These are phyloP conservation scores for Sciurus carolinensis DNA, from an alignment of 2,797 vertebrate species.

Conservation along the genomic window DNA sequence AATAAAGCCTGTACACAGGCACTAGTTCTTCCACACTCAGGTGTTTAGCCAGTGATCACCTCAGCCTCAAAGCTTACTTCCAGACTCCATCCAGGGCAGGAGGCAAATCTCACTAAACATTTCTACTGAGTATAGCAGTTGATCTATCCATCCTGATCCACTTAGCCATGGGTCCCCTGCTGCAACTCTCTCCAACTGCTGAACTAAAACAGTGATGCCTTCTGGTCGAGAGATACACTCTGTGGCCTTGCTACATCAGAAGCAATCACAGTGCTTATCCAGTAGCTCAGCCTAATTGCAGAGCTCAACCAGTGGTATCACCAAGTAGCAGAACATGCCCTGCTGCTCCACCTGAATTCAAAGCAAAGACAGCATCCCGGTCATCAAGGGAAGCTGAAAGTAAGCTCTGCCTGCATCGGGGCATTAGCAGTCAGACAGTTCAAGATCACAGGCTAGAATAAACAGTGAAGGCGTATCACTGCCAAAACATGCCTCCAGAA, in stretches of 20 bases:
- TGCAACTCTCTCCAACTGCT: not conserved
- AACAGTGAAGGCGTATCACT: not conserved
- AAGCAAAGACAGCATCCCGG: not conserved
- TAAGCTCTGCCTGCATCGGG: not conserved
- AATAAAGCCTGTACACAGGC: not conserved
- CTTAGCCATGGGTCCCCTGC: not conserved
- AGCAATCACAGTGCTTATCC: no score
- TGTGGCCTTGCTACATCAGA: not conserved
- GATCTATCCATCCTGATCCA: not conserved
- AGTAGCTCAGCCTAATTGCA: not conserved
- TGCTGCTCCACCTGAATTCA: not conserved
- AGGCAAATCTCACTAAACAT: not conserved
- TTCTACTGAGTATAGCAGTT: not conserved
- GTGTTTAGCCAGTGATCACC: no score
- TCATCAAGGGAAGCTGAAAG: no score
- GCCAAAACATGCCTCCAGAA: no score
- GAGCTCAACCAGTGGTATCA: not conserved
- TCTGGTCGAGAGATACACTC: not conserved
- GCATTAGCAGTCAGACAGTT: not conserved
- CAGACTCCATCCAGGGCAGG: no score
- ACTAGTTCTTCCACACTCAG: not conserved
- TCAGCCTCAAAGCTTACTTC: not conserved
- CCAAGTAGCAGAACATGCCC: not conserved
- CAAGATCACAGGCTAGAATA: not conserved
- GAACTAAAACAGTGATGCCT: not conserved